phyloP scores from a whole-genome alignment of 53 echinoderm and acorn worm genomes.

The Echinometra lucunter region DNA sequence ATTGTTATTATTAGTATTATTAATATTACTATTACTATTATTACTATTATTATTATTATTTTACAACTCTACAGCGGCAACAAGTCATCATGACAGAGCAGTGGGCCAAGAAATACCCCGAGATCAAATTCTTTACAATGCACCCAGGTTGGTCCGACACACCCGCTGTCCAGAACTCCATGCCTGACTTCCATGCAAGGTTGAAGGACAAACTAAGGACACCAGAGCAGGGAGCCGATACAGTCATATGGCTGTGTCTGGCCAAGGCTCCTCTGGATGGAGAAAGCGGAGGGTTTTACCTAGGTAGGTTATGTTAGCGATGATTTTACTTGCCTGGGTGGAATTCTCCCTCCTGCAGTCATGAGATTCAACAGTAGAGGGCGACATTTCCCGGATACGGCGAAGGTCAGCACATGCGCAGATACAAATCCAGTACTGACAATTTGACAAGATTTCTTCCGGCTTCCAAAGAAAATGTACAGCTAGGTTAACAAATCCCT shows the following conservation, averaged over 20 bases:
- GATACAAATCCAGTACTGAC: too few species aligned
- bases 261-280: conserved; percentile 72
- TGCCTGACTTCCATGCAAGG: conserved; percentile 86
- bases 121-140: conserved; percentile 90
- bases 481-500: too few species aligned
- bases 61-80: conserved; percentile 73
- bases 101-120: conserved; percentile 83
- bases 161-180: conserved; percentile 83
- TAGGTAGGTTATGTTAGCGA: conserved; percentile 75
- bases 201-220: conserved; percentile 82
- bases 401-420: too few species aligned
- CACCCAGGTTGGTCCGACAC: conserved; percentile 98
- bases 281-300: conserved; percentile 84
- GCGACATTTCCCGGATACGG: too few species aligned
- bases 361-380: too few species aligned
- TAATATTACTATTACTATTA: too few species aligned
- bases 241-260: conserved; percentile 81
- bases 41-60: too few species aligned
- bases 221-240: conserved; percentile 94
- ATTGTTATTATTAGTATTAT: too few species aligned
- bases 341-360: too few species aligned
- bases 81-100: conserved; percentile 93
- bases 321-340: background rate
- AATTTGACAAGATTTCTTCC: too few species aligned
- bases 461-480: too few species aligned